Evolutionary conservation across 1,140 invertebrate species (phyloP).

Genomic region (Conus betulinus): DNA sequence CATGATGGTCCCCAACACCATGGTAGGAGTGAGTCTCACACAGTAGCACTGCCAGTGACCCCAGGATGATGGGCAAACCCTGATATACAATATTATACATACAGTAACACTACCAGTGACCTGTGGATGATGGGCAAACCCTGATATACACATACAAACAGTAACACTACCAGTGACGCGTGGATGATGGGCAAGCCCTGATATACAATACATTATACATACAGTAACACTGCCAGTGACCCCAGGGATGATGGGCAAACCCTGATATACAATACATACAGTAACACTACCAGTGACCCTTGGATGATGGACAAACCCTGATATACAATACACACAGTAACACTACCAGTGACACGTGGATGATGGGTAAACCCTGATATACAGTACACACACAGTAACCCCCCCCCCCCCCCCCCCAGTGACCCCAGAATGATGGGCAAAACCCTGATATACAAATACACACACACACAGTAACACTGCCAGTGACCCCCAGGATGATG

Average conservation of each 20-base stretch:
- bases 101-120: slow-evolving; percentile 67
- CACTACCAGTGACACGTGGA: slow-evolving; percentile 66
- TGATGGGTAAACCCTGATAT: slow-evolving; percentile 66
- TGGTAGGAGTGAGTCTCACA: slow-evolving; percentile 68
- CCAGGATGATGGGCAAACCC: slow-evolving; percentile 70
- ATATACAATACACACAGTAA: slow-evolving; percentile 58
- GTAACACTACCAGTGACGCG: slow-evolving; percentile 66
- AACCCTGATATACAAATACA: slow-evolving; percentile 58
- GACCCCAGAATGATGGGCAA: slow-evolving; percentile 69
- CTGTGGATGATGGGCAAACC: slow-evolving; percentile 68
- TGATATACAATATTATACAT: slow-evolving; percentile 51
- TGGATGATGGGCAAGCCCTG: slow-evolving; percentile 69
- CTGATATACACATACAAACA: slow-evolving; percentile 58
- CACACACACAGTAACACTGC: neutral
- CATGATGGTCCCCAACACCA: slow-evolving; percentile 69
- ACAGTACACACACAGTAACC: slow-evolving; percentile 59
- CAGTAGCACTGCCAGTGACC: slow-evolving; percentile 66
- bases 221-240: slow-evolving; percentile 47
- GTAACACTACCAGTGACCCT: slow-evolving; percentile 44
- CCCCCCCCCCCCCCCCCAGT: slow-evolving; percentile 62
- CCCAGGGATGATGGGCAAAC: slow-evolving; percentile 68
- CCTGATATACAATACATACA: slow-evolving; percentile 45
- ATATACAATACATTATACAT: neutral
- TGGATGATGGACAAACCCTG: slow-evolving; percentile 69
- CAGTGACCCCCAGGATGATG: too few relatives aligned